These are phyloP conservation scores for Blomia tropicalis DNA, from an alignment of 2,888 invertebrate species.

Conservation along the genomic window DNA sequence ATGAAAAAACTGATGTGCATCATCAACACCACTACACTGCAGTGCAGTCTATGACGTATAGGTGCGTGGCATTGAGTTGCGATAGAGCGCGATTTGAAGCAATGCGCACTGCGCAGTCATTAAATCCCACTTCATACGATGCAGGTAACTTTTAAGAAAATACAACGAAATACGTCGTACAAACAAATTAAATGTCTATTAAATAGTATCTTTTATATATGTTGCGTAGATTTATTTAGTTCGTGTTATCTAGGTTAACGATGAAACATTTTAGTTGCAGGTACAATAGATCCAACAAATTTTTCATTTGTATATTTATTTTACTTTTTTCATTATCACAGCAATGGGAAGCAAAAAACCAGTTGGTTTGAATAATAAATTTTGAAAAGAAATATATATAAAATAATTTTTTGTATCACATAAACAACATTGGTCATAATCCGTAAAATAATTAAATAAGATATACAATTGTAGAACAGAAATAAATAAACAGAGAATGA, in stretches of 20 bases:
- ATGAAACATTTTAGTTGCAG: not conserved
- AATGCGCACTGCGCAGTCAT: not conserved
- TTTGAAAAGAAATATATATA: not conserved
- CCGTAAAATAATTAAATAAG: not conserved
- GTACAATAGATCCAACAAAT: not conserved
- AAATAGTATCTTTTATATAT: not conserved
- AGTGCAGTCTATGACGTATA: not conserved
- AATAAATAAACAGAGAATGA: not conserved
- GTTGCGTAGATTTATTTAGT: not conserved
- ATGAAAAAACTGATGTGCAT: no score
- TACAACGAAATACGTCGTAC: no score
- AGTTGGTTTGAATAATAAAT: not conserved
- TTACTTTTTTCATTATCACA: no score
- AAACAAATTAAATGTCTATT: no score
- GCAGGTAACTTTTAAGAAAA: no score
- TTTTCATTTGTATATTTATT: no score
- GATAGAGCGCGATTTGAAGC: no score
- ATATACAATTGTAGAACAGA: not conserved
- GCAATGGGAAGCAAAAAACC: not conserved
- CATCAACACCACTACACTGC: not conserved
- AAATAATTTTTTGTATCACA: not conserved
- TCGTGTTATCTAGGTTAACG: not conserved
- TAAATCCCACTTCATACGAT: not conserved
- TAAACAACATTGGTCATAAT: not conserved
- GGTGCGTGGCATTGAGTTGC: not conserved